These are phyloP conservation scores for Pavo muticus DNA, from an alignment of 2,113 vertebrate genomes.

Conservation along the genomic window DNA sequence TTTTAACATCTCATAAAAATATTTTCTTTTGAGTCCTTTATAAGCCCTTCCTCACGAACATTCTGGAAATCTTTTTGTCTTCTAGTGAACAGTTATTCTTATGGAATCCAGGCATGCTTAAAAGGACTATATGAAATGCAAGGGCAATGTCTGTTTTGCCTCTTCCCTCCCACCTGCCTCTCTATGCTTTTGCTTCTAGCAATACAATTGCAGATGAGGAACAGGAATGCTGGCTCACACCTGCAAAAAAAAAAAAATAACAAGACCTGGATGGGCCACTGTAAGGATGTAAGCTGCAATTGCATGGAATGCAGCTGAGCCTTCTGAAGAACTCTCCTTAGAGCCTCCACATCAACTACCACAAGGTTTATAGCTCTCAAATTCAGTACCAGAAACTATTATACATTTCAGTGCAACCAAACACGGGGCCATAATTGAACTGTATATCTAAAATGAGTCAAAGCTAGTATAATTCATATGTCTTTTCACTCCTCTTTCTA, in stretches of 20 bases:
- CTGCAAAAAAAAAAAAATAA: not conserved
- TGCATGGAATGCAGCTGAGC: not conserved
- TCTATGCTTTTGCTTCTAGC: not conserved
- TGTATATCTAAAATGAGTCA: not conserved
- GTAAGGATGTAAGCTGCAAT: not conserved
- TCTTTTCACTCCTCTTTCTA: not conserved
- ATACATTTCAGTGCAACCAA: not conserved
- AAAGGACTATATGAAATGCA: not conserved
- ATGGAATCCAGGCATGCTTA: not conserved
- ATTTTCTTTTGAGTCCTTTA: not conserved
- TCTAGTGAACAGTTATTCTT: not conserved
- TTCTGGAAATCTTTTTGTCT: not conserved
- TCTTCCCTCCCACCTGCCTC: not conserved
- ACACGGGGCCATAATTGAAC: not conserved
- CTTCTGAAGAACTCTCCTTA: not conserved
- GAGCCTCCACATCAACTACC: not conserved
- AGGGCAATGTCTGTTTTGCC: not conserved
- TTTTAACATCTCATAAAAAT: not conserved
- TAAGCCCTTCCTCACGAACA: not conserved
- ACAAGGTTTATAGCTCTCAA: not conserved
- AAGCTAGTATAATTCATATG: not conserved
- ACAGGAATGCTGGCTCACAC: not conserved
- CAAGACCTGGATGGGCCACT: accelerated
- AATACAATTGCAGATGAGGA: not conserved
- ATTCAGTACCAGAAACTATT: not conserved